These are phyloP conservation scores for Eubasilissa splendida DNA, from an alignment of 2,888 invertebrate genomes.

Conservation along the genomic window DNA sequence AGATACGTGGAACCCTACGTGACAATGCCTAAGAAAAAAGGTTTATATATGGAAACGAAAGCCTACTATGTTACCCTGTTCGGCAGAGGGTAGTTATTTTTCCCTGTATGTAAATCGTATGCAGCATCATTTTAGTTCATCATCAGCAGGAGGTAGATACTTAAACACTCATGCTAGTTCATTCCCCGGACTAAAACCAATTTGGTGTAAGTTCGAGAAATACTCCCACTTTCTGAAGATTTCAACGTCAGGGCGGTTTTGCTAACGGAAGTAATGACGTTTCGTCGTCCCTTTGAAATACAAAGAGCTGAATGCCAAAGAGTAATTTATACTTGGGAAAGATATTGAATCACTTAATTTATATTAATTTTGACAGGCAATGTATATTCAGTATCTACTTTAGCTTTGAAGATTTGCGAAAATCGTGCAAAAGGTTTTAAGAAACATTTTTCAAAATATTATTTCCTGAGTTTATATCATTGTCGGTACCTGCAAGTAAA, in stretches of 20 bases:
- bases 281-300: background rate
- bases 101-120: constrained; percentile 49
- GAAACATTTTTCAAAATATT: too few species aligned
- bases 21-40: too few species aligned
- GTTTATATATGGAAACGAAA: too few species aligned
- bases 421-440: too few species aligned
- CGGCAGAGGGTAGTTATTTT: constrained; percentile 44
- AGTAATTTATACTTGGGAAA: too few species aligned
- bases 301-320: background rate
- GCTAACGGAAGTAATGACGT: constrained; percentile 20
- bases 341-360: too few species aligned
- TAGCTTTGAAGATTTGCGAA: too few species aligned
- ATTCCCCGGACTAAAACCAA: constrained; percentile 19
- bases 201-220: constrained; percentile 24
- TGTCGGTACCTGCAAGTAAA: too few species aligned
- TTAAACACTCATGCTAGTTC: constrained; percentile 10
- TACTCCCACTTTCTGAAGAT: constrained; percentile 4
- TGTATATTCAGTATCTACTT: too few species aligned
- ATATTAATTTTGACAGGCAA: too few species aligned
- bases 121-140: constrained; percentile 39
- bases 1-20: too few species aligned
- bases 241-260: constrained; percentile 9
- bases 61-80: background rate
- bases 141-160: background rate
- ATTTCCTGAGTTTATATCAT: too few species aligned